Percentiles rank a stretch among this genome's conserved stretches.
These are phyloP conservation scores for Heliornis fulica DNA, from an alignment of 2,113 vertebrate genomes.

Conservation along the genomic window DNA sequence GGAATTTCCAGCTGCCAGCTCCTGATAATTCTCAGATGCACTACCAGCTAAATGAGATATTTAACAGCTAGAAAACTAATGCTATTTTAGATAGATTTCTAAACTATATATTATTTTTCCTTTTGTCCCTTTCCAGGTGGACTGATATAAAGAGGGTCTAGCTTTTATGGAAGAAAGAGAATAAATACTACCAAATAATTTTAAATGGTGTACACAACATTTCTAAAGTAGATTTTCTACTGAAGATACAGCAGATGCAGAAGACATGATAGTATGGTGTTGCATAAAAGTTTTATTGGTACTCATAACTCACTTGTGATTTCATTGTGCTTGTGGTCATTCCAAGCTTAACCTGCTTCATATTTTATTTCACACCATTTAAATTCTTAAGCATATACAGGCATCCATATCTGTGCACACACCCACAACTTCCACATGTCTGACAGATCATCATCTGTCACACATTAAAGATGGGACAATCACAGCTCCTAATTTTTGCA, in stretches of 20 bases:
- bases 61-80: neutral
- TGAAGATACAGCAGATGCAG: slow-evolving; percentile 30
- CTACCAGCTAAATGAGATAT: neutral
- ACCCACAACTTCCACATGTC: neutral
- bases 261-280: slow-evolving; percentile 29
- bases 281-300: slow-evolving; percentile 61
- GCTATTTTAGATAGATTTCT: neutral
- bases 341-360: slow-evolving; percentile 26
- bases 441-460: neutral
- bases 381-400: neutral
- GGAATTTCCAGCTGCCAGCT: neutral
- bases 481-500: neutral
- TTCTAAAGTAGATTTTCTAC: slow-evolving; percentile 37
- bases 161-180: slow-evolving; percentile 33
- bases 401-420: neutral
- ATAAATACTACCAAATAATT: slow-evolving; percentile 27
- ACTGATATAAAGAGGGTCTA: neutral
- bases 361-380: slow-evolving; percentile 23
- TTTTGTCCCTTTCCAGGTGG: neutral
- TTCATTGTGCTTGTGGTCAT: slow-evolving; percentile 61
- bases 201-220: slow-evolving; percentile 28
- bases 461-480: neutral
- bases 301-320: slow-evolving; percentile 47
- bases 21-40: neutral
- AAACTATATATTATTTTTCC: slow-evolving; percentile 9